Evolutionary conservation across 2,113 vertebrate species (phyloP), one percentile per base, ranked within the genome.

Genomic region (Bostrychus sinensis): DNA sequence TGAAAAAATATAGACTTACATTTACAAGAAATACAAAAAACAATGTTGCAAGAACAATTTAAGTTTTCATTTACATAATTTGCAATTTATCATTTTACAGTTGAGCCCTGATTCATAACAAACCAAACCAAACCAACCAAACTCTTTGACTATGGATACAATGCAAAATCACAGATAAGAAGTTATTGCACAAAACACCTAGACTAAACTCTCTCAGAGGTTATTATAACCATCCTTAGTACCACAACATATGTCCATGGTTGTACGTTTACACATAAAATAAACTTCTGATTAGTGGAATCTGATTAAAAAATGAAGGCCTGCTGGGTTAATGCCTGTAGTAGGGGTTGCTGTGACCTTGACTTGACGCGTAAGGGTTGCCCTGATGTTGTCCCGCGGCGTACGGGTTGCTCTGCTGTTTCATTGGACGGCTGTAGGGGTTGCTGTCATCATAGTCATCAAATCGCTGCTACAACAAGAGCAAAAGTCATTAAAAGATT

Each of bases 261-360:
- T 22, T 36, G 28, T 34, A n/a, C n/a, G n/a, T n/a, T n/a, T n/a
- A n/a, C n/a, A n/a, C n/a, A n/a, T n/a, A n/a, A 37, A 12, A 56
- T 34, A 17, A 38, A 16, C 37, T 17, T 23, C 7, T 23, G 30
- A 45, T 32, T 36, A 37, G 39, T 20, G 58, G 23, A 62, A 69
- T 56, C 9, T 68, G 14, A 46, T 7, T 59, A 19, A 4, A 22
- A 1, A 20, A 7, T 43, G 2, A 58, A 23, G 23, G 11, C 12
- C 23, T 37, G 9, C 77, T 5, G 86, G 17, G 5, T 86, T 78
- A 34, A 0, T 70, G 16, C 7, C 1, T 7, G 54, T 51, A 89
- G 68, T 78, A 20, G 0, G 66, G 59, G 48, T 89, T 91, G 51
- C 16, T 50, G 3, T 71, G 34, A 23, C 86, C 88, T 38, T 75